Evolutionary conservation across 2,888 invertebrate genomes (phyloP), one percentile per base, ranked within the genome.

Genomic region (Nomada lathburiana): DNA sequence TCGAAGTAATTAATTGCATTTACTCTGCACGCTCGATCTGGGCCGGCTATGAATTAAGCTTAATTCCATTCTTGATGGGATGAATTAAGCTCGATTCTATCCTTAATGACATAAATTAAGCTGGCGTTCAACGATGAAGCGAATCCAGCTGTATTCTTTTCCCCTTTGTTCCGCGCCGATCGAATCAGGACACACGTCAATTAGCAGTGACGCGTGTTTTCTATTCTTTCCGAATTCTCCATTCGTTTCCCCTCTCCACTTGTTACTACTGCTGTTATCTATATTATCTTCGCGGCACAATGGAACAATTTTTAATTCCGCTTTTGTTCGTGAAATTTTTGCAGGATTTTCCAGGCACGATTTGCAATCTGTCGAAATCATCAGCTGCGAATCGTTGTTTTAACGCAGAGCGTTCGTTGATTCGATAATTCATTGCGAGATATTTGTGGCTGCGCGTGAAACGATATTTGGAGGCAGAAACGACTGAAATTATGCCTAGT

Each of bases 41-140:
- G 53, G 11, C 42, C 53, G 44, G 29, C 47, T 47, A 53, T 44
- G 52, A 72, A 55, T 67, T 57, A 57, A 65, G 60, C 55, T 62
- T 79, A 67, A 72, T 72, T 63, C 42, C 23, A 80, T 80, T 80
- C 71, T 80, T 80, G 62, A 67, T 23, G 18, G n/a, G 2, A 18
- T 16, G 42, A 71, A 67, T 71, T 60, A 60, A 53, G 53, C 71
- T 57, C 55, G 26, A 67, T 71, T 80, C 60, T 71, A 13, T 18
- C 20, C 36, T 71, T 71, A 71, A 80, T 67, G 20, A 55, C 53
- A 26, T 67, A 42, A 80, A 80, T 80, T 65, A 50, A 71, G 26
- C 60, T 3, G 36, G n/a, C 9, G 26, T 20, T 16, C 4, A 9
- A 20, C 71, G 55, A 67, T 18, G 36, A 1, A 5, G n/a, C 9